phyloP scores from a whole-genome alignment of 1,140 invertebrate genomes.

The Micrasema minimum region DNA sequence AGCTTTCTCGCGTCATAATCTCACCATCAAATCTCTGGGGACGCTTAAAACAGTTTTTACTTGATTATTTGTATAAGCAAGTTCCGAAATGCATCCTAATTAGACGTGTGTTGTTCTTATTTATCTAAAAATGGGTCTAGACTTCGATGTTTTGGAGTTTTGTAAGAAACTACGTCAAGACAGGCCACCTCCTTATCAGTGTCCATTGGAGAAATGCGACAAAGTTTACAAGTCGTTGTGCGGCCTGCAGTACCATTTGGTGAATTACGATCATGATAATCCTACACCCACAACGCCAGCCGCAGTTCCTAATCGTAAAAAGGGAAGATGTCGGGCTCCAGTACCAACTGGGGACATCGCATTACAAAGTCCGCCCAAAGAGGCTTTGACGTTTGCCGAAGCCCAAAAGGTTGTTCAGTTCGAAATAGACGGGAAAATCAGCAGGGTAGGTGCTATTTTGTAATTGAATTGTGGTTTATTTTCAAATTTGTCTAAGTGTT shows the following conservation, averaged over 20 bases:
- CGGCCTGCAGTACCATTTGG: constrained; percentile 87
- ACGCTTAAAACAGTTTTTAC: constrained; percentile 7
- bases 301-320: constrained; percentile 54
- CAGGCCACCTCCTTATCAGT: constrained; percentile 84
- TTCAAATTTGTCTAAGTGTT: too few relatives aligned
- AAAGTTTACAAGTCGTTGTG: constrained; percentile 87
- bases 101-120: constrained; percentile 1
- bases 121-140: constrained; percentile 70
- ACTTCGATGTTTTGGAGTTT: constrained; percentile 87
- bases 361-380: constrained; percentile 66
- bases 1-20: constrained; percentile 37
- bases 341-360: constrained; percentile 65
- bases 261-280: constrained; percentile 84
- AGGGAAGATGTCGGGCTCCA: constrained; percentile 64
- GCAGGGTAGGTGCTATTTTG: constrained; percentile 63
- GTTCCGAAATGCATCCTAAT: constrained; percentile 3
- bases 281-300: constrained; percentile 66
- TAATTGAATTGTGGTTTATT: too few relatives aligned
- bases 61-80: background rate
- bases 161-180: constrained; percentile 83
- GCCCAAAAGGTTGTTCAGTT: constrained; percentile 86
- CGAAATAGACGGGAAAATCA: constrained; percentile 80
- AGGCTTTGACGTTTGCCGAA: constrained; percentile 80
- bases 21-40: constrained; percentile 2
- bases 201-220: constrained; percentile 84